Evolutionary conservation across 2,113 vertebrate species (phyloP).

Genomic region (Elephas maximus): DNA sequence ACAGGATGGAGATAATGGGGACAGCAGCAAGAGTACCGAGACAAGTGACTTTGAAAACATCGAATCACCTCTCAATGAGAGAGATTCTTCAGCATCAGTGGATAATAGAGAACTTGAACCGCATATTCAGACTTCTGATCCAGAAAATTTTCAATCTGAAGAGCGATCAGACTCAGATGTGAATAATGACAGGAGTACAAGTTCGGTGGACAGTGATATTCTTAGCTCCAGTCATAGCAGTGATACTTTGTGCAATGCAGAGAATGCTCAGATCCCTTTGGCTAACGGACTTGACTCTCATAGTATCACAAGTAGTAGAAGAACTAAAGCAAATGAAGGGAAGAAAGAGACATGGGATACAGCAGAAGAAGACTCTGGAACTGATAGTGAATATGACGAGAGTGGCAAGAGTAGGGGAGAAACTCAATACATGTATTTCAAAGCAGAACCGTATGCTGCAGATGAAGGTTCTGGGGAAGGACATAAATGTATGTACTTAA

Average conservation of each 20-base stretch:
- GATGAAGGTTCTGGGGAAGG: conserved; percentile 92
- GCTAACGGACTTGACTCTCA: conserved; percentile 98
- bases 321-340: conserved; percentile 98
- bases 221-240: conserved; percentile 99
- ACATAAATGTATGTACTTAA: conserved; percentile 94
- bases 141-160: conserved; percentile 94
- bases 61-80: conserved; percentile 95
- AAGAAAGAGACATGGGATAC: conserved; percentile 99
- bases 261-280: conserved; percentile 94
- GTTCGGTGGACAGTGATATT: conserved; percentile 99
- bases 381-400: conserved; percentile 99
- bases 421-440: conserved; percentile 96
- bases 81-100: conserved; percentile 92
- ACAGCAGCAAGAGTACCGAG: conserved; percentile 98
- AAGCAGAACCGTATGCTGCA: conserved; percentile 92
- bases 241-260: conserved; percentile 98
- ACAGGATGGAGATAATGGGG: conserved; percentile 92
- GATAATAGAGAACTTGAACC: conserved; percentile 96
- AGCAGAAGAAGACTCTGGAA: conserved; percentile 98
- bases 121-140: conserved; percentile 93
- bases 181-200: conserved; percentile 98
- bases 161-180: conserved; percentile 98
- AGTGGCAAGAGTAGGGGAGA: conserved; percentile 96
- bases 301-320: conserved; percentile 98
- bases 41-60: conserved; percentile 97